Conservation (phyloP, 2,888 invertebrate species). For the Dolomedes plantarius region DNA sequence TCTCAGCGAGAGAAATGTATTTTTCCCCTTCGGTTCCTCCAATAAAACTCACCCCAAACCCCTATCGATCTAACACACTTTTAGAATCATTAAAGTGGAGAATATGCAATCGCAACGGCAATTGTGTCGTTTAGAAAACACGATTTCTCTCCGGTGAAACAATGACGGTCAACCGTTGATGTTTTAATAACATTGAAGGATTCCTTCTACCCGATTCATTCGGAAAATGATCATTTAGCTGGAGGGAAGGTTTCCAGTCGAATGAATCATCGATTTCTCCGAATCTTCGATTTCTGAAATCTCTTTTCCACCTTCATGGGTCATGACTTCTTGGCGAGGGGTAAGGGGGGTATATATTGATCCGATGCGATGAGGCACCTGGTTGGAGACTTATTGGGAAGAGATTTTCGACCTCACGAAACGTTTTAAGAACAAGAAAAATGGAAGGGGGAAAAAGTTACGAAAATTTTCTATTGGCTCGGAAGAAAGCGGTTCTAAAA, state of each 20-base stretch:
- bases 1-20: no score
- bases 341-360: not conserved
- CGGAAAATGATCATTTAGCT: not conserved
- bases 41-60: no score
- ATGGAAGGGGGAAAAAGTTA: no score
- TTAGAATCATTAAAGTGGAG: not conserved
- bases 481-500: no score
- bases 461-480: no score
- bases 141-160: not conserved
- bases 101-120: not conserved
- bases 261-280: not conserved
- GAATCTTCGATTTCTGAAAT: constrained; percentile 11
- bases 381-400: constrained; percentile 1
- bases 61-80: not conserved
- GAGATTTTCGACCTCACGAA: not conserved
- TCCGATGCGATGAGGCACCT: not conserved
- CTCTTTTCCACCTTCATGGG: constrained; percentile 18
- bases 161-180: not conserved
- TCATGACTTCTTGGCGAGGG: not conserved
- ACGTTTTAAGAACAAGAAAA: not conserved
- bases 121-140: not conserved
- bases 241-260: not conserved
- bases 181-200: not conserved
- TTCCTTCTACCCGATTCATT: not conserved
- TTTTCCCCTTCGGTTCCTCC: no score